phyloP scores from a whole-genome alignment of 2,113 vertebrate genomes.

The Neolamprologus modestus region DNA sequence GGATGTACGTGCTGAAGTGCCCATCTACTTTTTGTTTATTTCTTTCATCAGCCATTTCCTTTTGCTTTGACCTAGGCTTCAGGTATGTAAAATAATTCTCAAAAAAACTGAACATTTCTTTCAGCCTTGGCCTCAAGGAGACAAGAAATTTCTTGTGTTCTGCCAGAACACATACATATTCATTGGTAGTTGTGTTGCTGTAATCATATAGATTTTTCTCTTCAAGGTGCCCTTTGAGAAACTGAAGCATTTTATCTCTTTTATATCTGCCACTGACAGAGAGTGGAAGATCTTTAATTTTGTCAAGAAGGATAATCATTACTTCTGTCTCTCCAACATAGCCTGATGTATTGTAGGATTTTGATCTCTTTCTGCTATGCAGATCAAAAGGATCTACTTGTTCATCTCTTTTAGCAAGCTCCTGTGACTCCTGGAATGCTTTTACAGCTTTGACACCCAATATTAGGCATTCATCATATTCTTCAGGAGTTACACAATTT shows the following conservation, averaged over 20 bases:
- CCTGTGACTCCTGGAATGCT: constrained; percentile 35
- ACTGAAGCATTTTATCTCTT: constrained; percentile 15
- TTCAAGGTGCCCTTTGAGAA: constrained; percentile 10
- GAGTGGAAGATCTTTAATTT: neutral
- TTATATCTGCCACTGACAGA: neutral
- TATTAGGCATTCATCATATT: neutral
- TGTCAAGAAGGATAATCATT: constrained; percentile 10
- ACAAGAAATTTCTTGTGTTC: constrained; percentile 7
- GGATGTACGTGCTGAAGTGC: neutral
- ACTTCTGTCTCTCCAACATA: constrained; percentile 34
- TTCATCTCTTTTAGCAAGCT: constrained; percentile 11
- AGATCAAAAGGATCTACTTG: neutral
- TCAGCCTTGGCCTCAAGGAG: constrained; percentile 25
- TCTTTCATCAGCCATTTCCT: constrained; percentile 39
- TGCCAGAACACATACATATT: neutral
- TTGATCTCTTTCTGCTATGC: neutral
- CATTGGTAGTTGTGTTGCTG: neutral
- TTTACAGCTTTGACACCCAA: constrained; percentile 12
- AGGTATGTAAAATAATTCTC: constrained; percentile 34
- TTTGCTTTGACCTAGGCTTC: constrained; percentile 21
- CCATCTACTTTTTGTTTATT: constrained; percentile 1
- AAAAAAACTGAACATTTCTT: constrained; percentile 34
- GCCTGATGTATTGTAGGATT: constrained; percentile 28
- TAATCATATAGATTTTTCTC: neutral
- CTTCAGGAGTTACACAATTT: neutral